Evolutionary conservation across 2,888 invertebrate genomes (phyloP), one percentile per base, ranked within the genome.

Genomic region (Orchesella flavescens): DNA sequence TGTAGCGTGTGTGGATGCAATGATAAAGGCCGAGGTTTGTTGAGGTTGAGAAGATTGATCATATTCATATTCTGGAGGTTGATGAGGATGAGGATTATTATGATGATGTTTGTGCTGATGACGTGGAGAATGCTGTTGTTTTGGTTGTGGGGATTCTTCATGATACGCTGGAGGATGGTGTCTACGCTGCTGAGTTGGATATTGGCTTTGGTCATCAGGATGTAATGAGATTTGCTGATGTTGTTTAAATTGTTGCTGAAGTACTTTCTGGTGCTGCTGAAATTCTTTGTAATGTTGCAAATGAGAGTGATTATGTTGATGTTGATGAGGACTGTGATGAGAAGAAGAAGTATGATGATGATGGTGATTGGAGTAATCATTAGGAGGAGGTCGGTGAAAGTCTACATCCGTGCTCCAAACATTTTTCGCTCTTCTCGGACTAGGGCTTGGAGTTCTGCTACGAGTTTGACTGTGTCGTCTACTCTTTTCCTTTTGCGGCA

Each of bases 351-450:
- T n/a, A n/a, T n/a, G n/a, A n/a, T 71, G 55, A 68, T 53, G 43
- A 49, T 68, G 34, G 17, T 55, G 24, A 17, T 15, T 49, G 13
- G 53, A 19, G 15, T 15, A 21, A 24, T 66, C 21, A 53, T 74
- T 66, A 34, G 17, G 44, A 12, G 24, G 19, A n/a, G 66, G 66
- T 24, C 73, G 80, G n/a, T 80, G 73, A 44, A 73, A 68, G 9
- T 80, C 80, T 12, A 65, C 65, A 13, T 80, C 59, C 1, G 80
- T 80, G 43, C 80, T 80, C 80, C 80, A 80, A 1, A 80, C 80
- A 44, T 80, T 80, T 72, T 55, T 49, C 7, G 63, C 4, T 49
- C 44, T 43, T 46, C 66, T n/a, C 15, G 59, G 53, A 59, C 65
- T 79, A 0, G 61, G 63, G n/a, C 44, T 53, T 5, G 77, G 77